Evolutionary conservation across 2,113 vertebrate genomes (phyloP), one percentile per base, ranked within the genome.

Genomic region (Oryzias woworae): DNA sequence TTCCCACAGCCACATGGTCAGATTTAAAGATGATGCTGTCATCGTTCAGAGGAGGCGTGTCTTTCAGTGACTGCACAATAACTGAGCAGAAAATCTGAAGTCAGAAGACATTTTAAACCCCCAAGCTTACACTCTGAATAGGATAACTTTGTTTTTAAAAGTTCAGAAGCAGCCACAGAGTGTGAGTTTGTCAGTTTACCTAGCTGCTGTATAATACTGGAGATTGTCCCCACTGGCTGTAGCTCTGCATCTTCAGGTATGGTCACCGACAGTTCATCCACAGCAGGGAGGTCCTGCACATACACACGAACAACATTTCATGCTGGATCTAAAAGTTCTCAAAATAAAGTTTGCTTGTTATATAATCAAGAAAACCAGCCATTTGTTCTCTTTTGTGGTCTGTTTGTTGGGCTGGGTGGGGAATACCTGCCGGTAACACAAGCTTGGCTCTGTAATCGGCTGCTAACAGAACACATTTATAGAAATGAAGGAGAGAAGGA

Each of bases 11-110:
- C 60, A 85, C 75, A 13, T 93, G 87, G 63, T 95, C 89, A 63
- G 90, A 89, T 42, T 83, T 93, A 82, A 98, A 98, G 84, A 97
- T 87, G 54, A 98, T 75, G 78, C 93, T 98, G 26, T 96, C 94
- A 13, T 98, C 96, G 72, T 92, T 94, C 63, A 98, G 80, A 58
- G 96, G 89, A 47, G 93, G 94, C 0, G 93, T 80, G 31, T 93
- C 93, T 76, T 82, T 94, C 75, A 94, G 45, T 6, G 95, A 96
- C 73, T 98, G 94, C 79, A 98, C 87, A 72, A 98, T 90, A 51
- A 96, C 96, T 97, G 85, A 12, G 58, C 5, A 71, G 2, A 53
- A 1, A 52, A 10, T 22, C 15, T 70, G 1, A 44, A 3, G 53
- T 14, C 14, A 31, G 31, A 61, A 13, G 14, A 28, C 5, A 1